Evolutionary conservation across 2,888 invertebrate genomes (phyloP), one percentile per base, ranked within the genome.

Genomic region (Cancer borealis): DNA sequence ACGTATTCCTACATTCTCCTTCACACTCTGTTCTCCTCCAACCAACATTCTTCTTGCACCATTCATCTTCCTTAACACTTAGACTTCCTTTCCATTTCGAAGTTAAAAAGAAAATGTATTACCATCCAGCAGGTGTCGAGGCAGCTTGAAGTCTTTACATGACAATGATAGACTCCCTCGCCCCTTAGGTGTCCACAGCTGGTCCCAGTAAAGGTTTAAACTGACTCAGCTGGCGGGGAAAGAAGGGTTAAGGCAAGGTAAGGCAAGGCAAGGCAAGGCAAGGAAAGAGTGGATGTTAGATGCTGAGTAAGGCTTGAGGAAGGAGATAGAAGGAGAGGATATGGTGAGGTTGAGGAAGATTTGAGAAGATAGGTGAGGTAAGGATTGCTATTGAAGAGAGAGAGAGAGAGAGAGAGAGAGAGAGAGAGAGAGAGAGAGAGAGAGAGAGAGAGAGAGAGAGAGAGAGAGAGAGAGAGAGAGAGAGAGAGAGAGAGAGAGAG

Each of bases 391-490:
- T 30, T 12, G 30, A 30, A 79, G 30, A 39, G 84, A 6, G 30
- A 17, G 1, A 26, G 84, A 73, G 8, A 26, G 39, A 84, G 30
- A 26, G 73, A 73, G 73, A 26, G 26, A 26, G 73, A 73, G 73
- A 73, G 73, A 26, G 26, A 79, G 26, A n/a, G n/a, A 66, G 66
- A 66, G 73, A 26, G 4, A 8, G 73, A 30, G 73, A 10, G 26
- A 26, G 73, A 73, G 79, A 39, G 39, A 84, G 79, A 84, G 79
- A 39, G 39, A 84, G 79, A 84, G 79, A 84, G 79, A 84, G 79
- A 84, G 79, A 84, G 84, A 84, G 84, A 84, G 84, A 84, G 84
- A 84, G 84, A 84, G 84, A 84, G 84, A 84, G 84, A 84, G 84
- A 79, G 84, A 84, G 84, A 84, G 84, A 84, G 84, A 84, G 84